These are phyloP conservation scores for Tyria jacobaeae DNA, from an alignment of 2,888 invertebrate species.

Conservation along the genomic window DNA sequence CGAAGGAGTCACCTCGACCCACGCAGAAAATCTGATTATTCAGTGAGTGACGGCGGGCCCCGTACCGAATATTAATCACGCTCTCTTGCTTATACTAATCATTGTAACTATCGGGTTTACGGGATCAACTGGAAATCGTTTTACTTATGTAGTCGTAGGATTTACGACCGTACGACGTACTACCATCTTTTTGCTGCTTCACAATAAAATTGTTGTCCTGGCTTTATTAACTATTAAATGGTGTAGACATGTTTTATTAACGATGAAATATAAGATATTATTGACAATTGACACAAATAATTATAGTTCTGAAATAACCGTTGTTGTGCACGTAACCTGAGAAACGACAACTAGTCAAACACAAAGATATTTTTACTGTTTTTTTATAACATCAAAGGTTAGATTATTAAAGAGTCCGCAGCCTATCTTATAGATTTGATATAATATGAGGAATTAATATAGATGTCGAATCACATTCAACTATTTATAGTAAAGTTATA, in stretches of 20 bases:
- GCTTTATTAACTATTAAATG: too few species aligned
- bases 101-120: slow-evolving; percentile 62
- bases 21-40: slow-evolving; percentile 72
- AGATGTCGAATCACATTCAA: slow-evolving; percentile 34
- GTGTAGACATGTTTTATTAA: too few species aligned
- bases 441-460: background rate
- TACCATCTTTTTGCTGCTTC: too few species aligned
- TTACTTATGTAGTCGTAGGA: background rate
- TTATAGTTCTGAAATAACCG: too few species aligned
- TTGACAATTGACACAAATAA: too few species aligned
- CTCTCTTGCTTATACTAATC: slow-evolving; percentile 62
- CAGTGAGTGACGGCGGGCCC: slow-evolving; percentile 63
- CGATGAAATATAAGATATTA: too few species aligned
- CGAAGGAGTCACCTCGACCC: slow-evolving; percentile 61
- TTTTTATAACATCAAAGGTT: background rate
- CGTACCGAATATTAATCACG: slow-evolving; percentile 71
- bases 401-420: background rate
- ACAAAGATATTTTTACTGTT: too few species aligned
- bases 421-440: too few species aligned
- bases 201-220: too few species aligned
- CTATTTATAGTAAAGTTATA: slow-evolving; percentile 64
- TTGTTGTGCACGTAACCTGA: too few species aligned
- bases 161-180: background rate
- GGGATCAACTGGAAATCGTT: slow-evolving; percentile 51
- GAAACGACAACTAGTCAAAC: too few species aligned